Conservation (phyloP, 2,888 invertebrate genomes). For the Cephus rjabovi region DNA sequence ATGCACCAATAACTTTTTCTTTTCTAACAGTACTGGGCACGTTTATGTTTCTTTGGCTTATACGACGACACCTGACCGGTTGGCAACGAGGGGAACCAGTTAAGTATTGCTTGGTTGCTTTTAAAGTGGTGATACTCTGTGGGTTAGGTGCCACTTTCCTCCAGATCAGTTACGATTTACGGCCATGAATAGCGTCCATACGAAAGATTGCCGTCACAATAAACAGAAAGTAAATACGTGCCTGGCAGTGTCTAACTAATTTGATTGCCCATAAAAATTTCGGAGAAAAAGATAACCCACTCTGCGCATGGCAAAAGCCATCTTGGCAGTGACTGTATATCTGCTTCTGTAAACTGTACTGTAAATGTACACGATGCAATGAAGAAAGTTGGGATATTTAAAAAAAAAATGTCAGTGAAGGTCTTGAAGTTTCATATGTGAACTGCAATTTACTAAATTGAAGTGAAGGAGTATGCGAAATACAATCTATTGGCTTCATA, state of each 20-base stretch:
- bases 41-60: background rate
- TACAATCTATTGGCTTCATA: background rate
- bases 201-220: background rate
- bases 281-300: background rate
- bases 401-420: background rate
- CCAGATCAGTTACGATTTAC: background rate
- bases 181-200: background rate
- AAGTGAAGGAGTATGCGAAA: background rate
- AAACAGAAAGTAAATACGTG: background rate
- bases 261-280: background rate
- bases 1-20: background rate
- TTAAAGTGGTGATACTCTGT: background rate
- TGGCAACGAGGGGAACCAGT: background rate
- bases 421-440: background rate
- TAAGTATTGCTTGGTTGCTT: background rate
- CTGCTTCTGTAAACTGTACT: background rate
- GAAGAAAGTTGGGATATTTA: background rate
- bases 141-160: background rate
- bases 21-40: background rate
- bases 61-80: background rate
- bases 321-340: background rate
- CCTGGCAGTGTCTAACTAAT: background rate
- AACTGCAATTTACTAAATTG: background rate
- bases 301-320: background rate
- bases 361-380: background rate